Percentiles rank a stretch among this genome's conserved stretches.
Evolutionary conservation across 2,797 vertebrate genomes (phyloP).

Genomic region (Arremon brunneinucha): DNA sequence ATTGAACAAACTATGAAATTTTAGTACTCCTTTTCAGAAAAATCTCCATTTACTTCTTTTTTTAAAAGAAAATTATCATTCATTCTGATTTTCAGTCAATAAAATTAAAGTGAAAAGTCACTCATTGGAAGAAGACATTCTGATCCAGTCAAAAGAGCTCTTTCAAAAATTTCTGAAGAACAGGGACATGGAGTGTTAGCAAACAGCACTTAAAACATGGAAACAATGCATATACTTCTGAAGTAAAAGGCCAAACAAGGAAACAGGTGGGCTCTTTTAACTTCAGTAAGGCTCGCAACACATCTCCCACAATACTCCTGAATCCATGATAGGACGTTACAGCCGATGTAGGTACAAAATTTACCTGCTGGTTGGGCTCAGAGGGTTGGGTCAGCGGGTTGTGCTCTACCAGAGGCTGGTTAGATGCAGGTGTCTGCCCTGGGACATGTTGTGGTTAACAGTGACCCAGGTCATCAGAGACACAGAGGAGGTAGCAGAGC

Average conservation of each 20-base stretch:
- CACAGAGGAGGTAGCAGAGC: neutral
- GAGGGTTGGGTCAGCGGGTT: neutral
- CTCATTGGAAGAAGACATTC: neutral
- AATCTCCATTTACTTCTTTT: neutral
- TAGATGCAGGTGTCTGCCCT: neutral
- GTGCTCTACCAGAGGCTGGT: neutral
- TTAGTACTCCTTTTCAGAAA: neutral
- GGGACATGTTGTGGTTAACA: neutral
- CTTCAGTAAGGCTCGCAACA: neutral
- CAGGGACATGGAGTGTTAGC: neutral
- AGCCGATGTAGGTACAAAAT: neutral
- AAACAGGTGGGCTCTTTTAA: neutral
- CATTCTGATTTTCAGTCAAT: constrained; percentile 12
- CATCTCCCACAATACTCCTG: neutral
- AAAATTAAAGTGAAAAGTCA: neutral
- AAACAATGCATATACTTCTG: neutral
- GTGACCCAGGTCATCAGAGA: neutral
- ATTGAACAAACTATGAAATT: neutral
- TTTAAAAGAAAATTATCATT: neutral
- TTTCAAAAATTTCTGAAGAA: neutral
- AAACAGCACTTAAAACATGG: neutral
- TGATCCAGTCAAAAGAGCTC: neutral
- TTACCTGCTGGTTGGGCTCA: neutral
- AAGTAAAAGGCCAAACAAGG: neutral
- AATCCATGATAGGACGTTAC: neutral